Evolutionary conservation across 2,797 vertebrate genomes (phyloP).

Genomic region (Brachymystax lenok): DNA sequence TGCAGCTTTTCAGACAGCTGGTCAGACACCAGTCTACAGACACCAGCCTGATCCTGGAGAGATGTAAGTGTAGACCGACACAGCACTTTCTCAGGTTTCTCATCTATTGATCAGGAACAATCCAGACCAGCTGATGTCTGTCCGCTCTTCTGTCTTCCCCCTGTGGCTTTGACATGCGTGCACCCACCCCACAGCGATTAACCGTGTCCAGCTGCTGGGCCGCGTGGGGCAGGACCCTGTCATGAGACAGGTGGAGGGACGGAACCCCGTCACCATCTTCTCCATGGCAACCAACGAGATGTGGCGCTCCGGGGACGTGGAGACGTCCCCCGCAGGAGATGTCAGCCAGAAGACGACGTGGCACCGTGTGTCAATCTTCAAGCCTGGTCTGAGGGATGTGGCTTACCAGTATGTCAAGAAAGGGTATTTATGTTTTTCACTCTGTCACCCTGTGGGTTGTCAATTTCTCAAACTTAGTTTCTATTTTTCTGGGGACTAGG

Average conservation of each 20-base stretch:
- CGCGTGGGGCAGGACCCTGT: slow-evolving; percentile 97
- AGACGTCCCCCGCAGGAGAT: slow-evolving; percentile 78
- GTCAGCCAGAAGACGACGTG: slow-evolving; percentile 97
- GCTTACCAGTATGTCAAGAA: slow-evolving; percentile 95
- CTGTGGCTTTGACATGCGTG: not conserved
- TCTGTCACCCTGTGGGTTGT: not conserved
- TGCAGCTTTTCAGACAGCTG: slow-evolving; percentile 82
- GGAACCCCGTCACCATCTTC: slow-evolving; percentile 96
- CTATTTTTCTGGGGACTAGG: not conserved
- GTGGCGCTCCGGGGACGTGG: slow-evolving; percentile 89
- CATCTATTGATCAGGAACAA: not conserved
- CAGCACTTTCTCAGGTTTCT: not conserved
- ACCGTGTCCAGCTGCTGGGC: slow-evolving; percentile 91
- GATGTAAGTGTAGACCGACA: slow-evolving; percentile 81
- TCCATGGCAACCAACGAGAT: slow-evolving; percentile 97
- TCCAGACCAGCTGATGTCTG: not conserved
- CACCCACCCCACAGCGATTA: slow-evolving; percentile 79
- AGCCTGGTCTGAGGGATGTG: slow-evolving; percentile 92
- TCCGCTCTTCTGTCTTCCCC: too few relatives aligned
- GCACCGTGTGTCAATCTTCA: slow-evolving; percentile 96
- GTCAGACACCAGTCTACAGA: slow-evolving; percentile 79
- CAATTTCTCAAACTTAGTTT: not conserved
- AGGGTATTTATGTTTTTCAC: slow-evolving; percentile 77
- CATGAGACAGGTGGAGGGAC: slow-evolving; percentile 95
- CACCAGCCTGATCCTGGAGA: slow-evolving; percentile 81